These are phyloP conservation scores for Diprion similis DNA, from an alignment of 1,140 invertebrate genomes.

Conservation along the genomic window DNA sequence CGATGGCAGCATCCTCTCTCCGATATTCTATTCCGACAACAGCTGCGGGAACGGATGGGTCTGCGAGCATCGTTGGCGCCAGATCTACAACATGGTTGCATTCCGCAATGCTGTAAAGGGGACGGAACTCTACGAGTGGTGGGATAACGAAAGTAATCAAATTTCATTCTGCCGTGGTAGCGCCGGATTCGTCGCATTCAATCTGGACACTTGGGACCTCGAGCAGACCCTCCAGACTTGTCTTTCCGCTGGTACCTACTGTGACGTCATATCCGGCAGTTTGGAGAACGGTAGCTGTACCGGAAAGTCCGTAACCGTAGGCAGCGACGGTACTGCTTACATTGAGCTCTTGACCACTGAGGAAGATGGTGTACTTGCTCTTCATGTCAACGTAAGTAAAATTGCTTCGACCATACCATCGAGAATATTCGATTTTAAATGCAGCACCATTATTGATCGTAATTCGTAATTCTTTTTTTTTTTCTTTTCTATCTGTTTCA, in stretches of 20 bases:
- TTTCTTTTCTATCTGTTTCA: too few relatives aligned
- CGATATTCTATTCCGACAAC: conserved; percentile 69
- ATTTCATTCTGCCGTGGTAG: conserved; percentile 78
- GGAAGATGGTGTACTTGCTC: conserved; percentile 71
- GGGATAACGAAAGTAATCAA: conserved; percentile 76
- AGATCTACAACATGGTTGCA: conserved; percentile 81
- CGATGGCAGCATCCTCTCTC: conserved; percentile 69
- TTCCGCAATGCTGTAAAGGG: conserved; percentile 73
- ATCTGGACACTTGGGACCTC: conserved; percentile 65
- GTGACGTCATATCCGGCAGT: conserved; percentile 79
- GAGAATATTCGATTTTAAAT: too few relatives aligned
- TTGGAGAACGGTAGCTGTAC: conserved; percentile 63
- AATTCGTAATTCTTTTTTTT: too few relatives aligned
- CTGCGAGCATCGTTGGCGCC: conserved; percentile 88
- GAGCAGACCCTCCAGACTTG: conserved; percentile 69
- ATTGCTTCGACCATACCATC: too few relatives aligned
- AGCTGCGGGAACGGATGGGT: conserved; percentile 83
- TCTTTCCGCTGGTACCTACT: conserved; percentile 80
- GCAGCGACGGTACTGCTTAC: conserved; percentile 59
- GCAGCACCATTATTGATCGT: too few relatives aligned
- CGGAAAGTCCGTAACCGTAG: conserved; percentile 66
- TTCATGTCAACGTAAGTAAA: conserved; percentile 57
- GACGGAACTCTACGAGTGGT: conserved; percentile 71
- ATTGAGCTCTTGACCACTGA: conserved; percentile 60
- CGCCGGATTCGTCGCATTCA: conserved; percentile 78